phyloP scores from a whole-genome alignment of 2,797 vertebrate genomes.

The Cyclopterus lumpus region DNA sequence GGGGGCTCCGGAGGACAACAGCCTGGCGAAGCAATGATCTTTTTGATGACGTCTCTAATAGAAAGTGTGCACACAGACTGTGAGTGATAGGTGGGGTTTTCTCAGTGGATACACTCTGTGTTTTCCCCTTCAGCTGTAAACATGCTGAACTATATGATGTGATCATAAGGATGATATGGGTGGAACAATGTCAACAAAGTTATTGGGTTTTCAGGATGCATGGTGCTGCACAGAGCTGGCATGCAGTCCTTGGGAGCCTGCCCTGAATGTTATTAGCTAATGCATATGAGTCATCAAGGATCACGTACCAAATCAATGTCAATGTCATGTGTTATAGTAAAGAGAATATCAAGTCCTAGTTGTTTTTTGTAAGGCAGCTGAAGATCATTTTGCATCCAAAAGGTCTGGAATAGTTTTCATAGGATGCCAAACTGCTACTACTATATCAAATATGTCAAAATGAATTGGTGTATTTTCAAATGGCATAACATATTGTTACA shows the following conservation, averaged over 20 bases:
- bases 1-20: conserved; percentile 39
- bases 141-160: conserved; percentile 61
- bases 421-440: neutral
- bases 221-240: conserved; percentile 45
- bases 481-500: neutral
- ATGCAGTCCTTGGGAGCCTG: conserved; percentile 28
- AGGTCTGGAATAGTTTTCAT: neutral
- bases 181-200: conserved; percentile 53
- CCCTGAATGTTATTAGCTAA: conserved; percentile 36
- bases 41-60: conserved; percentile 44
- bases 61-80: conserved; percentile 39
- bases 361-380: neutral
- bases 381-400: neutral
- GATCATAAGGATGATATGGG: conserved; percentile 47
- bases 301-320: conserved; percentile 26
- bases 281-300: conserved; percentile 32
- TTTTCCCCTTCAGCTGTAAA: conserved; percentile 63
- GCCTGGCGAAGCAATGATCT: conserved; percentile 31
- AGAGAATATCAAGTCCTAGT: conserved; percentile 5
- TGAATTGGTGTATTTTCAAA: neutral
- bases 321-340: conserved; percentile 15
- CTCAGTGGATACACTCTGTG: conserved; percentile 37
- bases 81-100: conserved; percentile 45
- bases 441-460: neutral
- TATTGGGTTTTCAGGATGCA: conserved; percentile 56